Percentiles rank a stretch among this genome's conserved stretches.
Evolutionary conservation across 2,888 invertebrate species (phyloP).

Genomic region (Cynaeus angustus): DNA sequence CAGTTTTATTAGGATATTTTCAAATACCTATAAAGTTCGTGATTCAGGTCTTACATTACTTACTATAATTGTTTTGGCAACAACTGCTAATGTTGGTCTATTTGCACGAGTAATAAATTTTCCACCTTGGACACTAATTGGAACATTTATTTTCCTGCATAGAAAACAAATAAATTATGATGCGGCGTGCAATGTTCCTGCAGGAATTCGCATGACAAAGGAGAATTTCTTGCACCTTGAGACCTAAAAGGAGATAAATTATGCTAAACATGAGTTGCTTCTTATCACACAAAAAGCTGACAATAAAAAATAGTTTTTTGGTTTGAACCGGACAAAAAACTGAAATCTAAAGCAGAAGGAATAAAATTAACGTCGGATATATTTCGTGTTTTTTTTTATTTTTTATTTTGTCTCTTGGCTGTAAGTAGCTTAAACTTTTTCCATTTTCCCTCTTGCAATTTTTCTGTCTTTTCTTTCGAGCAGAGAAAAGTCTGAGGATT

Average conservation of each 20-base stretch:
- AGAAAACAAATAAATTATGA: slow-evolving; percentile 49
- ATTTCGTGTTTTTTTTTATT: no score
- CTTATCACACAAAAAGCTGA: no score
- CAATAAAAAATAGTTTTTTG: no score
- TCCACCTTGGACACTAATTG: slow-evolving; percentile 50
- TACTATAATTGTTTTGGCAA: slow-evolving; percentile 56
- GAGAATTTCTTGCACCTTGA: slow-evolving; percentile 9
- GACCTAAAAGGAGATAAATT: background rate
- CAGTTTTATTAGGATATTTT: slow-evolving; percentile 48
- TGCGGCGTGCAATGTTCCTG: slow-evolving; percentile 32
- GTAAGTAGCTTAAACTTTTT: slow-evolving; percentile 3
- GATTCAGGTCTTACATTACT: slow-evolving; percentile 53
- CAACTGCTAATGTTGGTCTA: slow-evolving; percentile 50
- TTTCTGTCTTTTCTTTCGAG: background rate
- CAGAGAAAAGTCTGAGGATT: slow-evolving; percentile 23
- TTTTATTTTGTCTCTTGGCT: no score
- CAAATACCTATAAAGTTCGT: slow-evolving; percentile 48
- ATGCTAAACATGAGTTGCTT: no score
- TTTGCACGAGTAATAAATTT: slow-evolving; percentile 50
- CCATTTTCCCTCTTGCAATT: background rate
- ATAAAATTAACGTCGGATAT: no score
- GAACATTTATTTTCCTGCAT: slow-evolving; percentile 48
- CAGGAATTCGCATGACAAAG: slow-evolving; percentile 25
- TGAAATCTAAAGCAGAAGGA: no score
- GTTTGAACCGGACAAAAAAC: no score